phyloP scores from a whole-genome alignment of 2,888 invertebrate genomes.

The Amiota communis region DNA sequence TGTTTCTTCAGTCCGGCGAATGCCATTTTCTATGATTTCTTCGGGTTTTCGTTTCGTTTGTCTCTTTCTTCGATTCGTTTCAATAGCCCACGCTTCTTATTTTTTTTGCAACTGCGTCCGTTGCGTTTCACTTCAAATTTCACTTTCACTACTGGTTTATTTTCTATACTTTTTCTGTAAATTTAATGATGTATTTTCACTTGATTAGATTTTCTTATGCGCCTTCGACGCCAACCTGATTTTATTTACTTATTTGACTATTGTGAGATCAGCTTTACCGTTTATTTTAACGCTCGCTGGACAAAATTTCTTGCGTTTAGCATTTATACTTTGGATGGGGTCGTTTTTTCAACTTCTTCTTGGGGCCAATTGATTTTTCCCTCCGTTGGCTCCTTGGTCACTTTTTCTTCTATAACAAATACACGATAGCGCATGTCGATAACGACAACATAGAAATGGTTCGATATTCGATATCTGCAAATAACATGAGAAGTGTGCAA shows the following conservation, averaged over 20 bases:
- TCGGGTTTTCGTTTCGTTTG: conserved; percentile 30
- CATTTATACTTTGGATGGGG: conserved; percentile 15
- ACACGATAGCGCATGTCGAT: no score
- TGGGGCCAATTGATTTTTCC: conserved; percentile 26
- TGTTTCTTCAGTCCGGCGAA: conserved; percentile 99
- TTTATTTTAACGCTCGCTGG: conserved; percentile 41
- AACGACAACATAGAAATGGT: no score
- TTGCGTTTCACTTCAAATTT: conserved; percentile 6
- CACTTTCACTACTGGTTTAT: conserved; percentile 31
- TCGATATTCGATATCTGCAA: no score
- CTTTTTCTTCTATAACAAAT: conserved; percentile 16
- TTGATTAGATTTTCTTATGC: conserved; percentile 2
- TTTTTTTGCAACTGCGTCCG: background rate
- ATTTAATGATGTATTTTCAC: conserved; percentile 19
- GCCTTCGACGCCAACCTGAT: conserved; percentile 16
- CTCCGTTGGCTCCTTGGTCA: conserved; percentile 17
- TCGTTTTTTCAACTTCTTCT: conserved; percentile 22
- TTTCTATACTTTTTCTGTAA: conserved; percentile 19
- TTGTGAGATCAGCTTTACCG: conserved; percentile 35
- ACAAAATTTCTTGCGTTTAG: conserved; percentile 11
- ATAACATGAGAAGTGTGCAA: no score
- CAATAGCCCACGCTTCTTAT: background rate
- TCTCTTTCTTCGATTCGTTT: background rate
- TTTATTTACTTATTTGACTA: conserved; percentile 30
- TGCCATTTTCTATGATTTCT: conserved; percentile 81